Percentiles rank a stretch among this genome's conserved stretches.
phyloP scores from a whole-genome alignment of 2,888 invertebrate species.

The Plebejus argus region DNA sequence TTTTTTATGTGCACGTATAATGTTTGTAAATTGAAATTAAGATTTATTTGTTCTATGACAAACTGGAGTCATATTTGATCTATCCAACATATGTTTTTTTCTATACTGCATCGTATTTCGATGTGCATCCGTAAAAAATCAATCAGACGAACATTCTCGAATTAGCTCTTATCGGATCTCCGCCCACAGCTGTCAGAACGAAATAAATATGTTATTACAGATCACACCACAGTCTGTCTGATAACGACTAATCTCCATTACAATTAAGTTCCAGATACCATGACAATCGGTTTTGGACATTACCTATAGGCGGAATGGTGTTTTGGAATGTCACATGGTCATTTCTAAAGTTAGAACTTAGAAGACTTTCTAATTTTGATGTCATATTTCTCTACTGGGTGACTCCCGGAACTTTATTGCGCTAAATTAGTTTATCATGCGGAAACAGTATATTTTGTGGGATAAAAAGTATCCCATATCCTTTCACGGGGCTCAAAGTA shows the following conservation, averaged over 20 bases:
- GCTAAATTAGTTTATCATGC: too few species aligned
- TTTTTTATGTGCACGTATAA: too few species aligned
- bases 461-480: too few species aligned
- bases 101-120: slow-evolving; percentile 42
- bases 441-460: too few species aligned
- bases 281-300: slow-evolving; percentile 50
- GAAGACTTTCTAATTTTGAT: neutral
- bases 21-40: too few species aligned
- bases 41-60: too few species aligned
- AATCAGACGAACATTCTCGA: slow-evolving; percentile 50
- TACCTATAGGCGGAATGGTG: neutral
- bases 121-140: slow-evolving; percentile 35
- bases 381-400: too few species aligned
- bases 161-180: slow-evolving; percentile 65
- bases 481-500: too few species aligned
- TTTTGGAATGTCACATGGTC: slow-evolving; percentile 2
- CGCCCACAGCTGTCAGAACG: slow-evolving; percentile 78
- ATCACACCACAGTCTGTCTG: slow-evolving; percentile 70
- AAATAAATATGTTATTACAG: slow-evolving; percentile 79
- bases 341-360: neutral
- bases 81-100: too few species aligned
- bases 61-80: too few species aligned
- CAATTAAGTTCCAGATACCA: slow-evolving; percentile 68
- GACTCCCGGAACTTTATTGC: too few species aligned
- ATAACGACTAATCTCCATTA: slow-evolving; percentile 77